phyloP scores from a whole-genome alignment of 2,113 vertebrate species.

The Prietella phreatophila region DNA sequence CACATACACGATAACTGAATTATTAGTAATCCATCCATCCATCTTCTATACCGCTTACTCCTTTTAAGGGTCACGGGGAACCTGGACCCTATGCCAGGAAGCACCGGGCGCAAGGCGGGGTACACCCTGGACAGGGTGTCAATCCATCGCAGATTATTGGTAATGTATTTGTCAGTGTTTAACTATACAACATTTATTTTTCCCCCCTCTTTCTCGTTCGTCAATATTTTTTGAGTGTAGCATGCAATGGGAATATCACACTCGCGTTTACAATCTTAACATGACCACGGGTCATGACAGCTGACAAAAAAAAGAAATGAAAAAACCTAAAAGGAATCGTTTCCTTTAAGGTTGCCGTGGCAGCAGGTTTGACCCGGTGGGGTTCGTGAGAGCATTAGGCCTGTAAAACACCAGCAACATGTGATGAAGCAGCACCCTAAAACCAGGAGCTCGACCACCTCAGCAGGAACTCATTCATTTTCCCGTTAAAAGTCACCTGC shows the following conservation, averaged over 20 bases:
- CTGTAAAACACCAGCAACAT: slow-evolving; percentile 52
- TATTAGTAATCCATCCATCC: background rate
- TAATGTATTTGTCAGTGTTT: background rate
- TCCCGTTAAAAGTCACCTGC: slow-evolving; percentile 69
- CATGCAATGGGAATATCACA: background rate
- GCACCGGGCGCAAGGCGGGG: no score
- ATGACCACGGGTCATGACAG: background rate
- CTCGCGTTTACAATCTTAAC: background rate
- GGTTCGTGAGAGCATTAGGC: slow-evolving; percentile 65
- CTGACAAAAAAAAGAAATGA: background rate
- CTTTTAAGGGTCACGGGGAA: no score
- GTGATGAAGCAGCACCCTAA: slow-evolving; percentile 37
- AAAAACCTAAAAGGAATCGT: background rate
- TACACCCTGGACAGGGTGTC: no score
- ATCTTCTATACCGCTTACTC: no score
- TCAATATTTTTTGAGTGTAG: background rate
- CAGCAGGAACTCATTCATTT: slow-evolving; percentile 57
- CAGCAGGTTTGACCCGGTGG: slow-evolving; percentile 30
- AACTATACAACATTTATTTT: background rate
- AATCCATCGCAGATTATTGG: no score
- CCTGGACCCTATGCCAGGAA: no score
- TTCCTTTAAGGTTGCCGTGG: background rate
- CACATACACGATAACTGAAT: background rate
- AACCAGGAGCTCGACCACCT: slow-evolving; percentile 34
- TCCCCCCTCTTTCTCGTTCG: background rate